These are phyloP conservation scores for Amblyteles armatorius DNA, from an alignment of 2,888 invertebrate genomes.

Conservation along the genomic window DNA sequence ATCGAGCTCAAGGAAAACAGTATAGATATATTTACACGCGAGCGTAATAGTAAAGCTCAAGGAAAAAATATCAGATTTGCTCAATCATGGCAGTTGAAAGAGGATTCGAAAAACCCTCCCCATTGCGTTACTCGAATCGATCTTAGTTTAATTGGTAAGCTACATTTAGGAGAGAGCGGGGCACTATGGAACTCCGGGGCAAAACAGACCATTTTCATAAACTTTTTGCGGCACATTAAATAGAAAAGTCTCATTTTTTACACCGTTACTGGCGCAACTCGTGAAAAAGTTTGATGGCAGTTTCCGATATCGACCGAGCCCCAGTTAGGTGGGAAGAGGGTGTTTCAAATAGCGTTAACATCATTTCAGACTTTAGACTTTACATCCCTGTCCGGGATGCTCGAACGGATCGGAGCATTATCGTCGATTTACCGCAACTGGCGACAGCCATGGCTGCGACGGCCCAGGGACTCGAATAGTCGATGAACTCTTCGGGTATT, in stretches of 20 bases:
- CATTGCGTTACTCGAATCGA: constrained; percentile 50
- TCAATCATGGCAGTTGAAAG: constrained; percentile 56
- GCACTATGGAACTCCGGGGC: too few species aligned
- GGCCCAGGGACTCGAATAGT: constrained; percentile 85
- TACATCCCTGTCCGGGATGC: too few species aligned
- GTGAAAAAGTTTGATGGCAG: too few species aligned
- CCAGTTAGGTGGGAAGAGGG: too few species aligned
- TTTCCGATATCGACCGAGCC: too few species aligned
- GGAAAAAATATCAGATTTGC: constrained; percentile 56
- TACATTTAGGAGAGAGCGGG: constrained; percentile 25
- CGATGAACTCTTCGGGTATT: constrained; percentile 85
- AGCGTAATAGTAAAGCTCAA: constrained; percentile 47
- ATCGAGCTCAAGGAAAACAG: constrained; percentile 38
- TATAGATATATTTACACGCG: constrained; percentile 44
- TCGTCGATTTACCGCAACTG: constrained; percentile 75
- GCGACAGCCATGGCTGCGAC: constrained; percentile 85
- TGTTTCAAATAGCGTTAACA: too few species aligned
- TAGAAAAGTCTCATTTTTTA: too few species aligned
- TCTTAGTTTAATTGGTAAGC: constrained; percentile 66
- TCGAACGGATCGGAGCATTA: neutral
- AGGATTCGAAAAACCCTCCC: neutral
- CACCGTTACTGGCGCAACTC: too few species aligned
- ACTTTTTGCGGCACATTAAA: too few species aligned
- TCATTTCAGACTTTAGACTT: too few species aligned
- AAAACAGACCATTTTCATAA: too few species aligned